Conservation (phyloP, 23 tunicate genomes). For the Styela clava region DNA sequence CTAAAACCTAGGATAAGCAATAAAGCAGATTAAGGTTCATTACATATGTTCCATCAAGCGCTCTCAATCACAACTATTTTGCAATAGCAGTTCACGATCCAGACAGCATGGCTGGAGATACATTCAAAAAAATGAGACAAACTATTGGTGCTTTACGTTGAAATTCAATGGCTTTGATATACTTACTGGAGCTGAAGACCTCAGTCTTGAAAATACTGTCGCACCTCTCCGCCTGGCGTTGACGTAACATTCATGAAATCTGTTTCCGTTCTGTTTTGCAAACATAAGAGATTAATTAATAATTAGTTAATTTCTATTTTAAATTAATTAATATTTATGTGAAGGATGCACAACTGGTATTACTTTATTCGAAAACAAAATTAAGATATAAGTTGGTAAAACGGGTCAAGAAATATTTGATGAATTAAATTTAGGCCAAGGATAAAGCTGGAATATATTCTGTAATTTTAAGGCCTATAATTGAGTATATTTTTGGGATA, state of each 20-base stretch:
- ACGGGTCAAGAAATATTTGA: too few relatives aligned
- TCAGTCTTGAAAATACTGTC: constrained; percentile 4
- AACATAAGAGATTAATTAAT: too few relatives aligned
- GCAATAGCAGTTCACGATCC: neutral
- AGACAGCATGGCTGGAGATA: neutral
- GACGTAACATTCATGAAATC: constrained; percentile 58
- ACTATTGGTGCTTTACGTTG: neutral
- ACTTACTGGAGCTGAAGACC: constrained; percentile 13
- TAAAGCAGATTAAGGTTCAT: neutral
- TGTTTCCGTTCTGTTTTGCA: constrained; percentile 50
- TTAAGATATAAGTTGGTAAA: too few relatives aligned
- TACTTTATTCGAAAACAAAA: neutral
- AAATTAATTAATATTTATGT: too few relatives aligned
- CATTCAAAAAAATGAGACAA: neutral
- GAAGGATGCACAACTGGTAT: neutral
- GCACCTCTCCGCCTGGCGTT: constrained; percentile 40
- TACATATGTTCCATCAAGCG: neutral
- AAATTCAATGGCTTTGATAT: neutral
- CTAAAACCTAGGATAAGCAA: neutral
- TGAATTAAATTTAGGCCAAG: too few relatives aligned
- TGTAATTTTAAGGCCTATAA: too few relatives aligned
- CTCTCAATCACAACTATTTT: neutral
- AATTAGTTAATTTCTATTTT: too few relatives aligned
- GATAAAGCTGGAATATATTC: too few relatives aligned
- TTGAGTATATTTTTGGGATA: too few relatives aligned